Evolutionary conservation across 2,888 invertebrate species (phyloP), one percentile per base, ranked within the genome.

Genomic region (Phoenoteleia sp.): DNA sequence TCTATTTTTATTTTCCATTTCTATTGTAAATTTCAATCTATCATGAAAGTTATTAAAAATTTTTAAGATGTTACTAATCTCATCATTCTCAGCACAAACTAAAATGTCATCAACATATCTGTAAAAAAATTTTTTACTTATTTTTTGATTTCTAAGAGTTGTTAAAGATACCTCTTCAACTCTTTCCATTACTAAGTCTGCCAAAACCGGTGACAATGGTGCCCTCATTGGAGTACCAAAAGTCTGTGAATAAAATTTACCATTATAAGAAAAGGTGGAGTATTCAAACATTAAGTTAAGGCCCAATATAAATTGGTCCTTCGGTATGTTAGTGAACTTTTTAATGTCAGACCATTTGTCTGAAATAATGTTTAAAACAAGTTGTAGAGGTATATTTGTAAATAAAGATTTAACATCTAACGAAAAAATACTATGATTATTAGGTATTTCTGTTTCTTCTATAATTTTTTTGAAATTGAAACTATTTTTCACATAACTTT

Each of bases 211-310:
- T 21, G 54, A 69, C 15, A 69, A 23, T 39, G 60, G 67, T 45
- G 83, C 77, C 4, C 79, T 62, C 83, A 79, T 83, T 5, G 83
- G 42, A 2, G 58, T 58, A 15, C 71, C 45, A 45, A 71, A 71
- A 13, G 47, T 56, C 19, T 71, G 71, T 71, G 21, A 21, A 47
- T 47, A 66, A 17, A 21, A 69, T 1, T 36, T n/a, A 1, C 23
- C 23, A 54, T 25, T n/a, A 54, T 25, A 25, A 19, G 19, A 19
- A n/a, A 54, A 54, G n/a, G 27, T 54, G 11, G 23, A 25, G 19
- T 54, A 54, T 27, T n/a, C 54, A 23, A 54, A 25, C 13, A 54
- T 25, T 3, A 54, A n/a, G 3, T 9, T 4, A 11, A 42, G n/a
- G 4, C 42, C 6, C n/a, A 4, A 4, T n/a, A 42, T 4, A n/a